Evolutionary conservation across 2,797 vertebrate genomes (phyloP).

Genomic region (Nyctalus aviator): DNA sequence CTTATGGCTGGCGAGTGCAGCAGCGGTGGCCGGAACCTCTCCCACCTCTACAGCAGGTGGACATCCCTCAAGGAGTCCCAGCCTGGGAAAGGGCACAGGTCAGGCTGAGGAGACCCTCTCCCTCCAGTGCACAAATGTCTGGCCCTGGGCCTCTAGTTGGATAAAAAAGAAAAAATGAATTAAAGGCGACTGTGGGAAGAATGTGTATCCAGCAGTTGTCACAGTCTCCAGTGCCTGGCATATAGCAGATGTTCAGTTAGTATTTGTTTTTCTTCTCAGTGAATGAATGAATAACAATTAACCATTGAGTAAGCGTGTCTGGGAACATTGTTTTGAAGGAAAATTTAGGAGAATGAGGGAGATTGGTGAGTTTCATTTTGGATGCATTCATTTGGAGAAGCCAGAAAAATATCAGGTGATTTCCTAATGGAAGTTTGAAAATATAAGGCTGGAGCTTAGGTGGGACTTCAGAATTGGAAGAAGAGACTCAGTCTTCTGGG

Average conservation of each 20-base stretch:
- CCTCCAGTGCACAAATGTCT: too few relatives aligned
- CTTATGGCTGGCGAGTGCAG: too few relatives aligned
- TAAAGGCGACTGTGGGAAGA: neutral
- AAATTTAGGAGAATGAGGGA: neutral
- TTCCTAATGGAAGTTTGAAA: neutral
- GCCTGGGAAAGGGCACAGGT: too few relatives aligned
- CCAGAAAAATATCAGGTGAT: neutral
- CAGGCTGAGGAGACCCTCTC: too few relatives aligned
- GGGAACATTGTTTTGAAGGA: neutral
- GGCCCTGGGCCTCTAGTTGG: neutral
- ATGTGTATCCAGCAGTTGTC: neutral
- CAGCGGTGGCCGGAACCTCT: too few relatives aligned
- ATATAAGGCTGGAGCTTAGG: neutral
- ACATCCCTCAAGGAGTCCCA: too few relatives aligned
- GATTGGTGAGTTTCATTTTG: neutral
- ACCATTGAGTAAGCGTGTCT: neutral
- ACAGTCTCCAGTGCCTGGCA: neutral
- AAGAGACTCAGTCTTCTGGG: neutral
- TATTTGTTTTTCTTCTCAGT: neutral
- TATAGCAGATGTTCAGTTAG: neutral
- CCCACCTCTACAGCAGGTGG: too few relatives aligned
- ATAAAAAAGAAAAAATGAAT: neutral
- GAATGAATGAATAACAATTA: neutral
- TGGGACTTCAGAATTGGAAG: neutral
- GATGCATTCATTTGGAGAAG: neutral